A percentile compares a stretch with the other conserved stretches of the same genome.
Conservation (phyloP, 2,888 invertebrate species). For the Drosophila acutilabella region DNA sequence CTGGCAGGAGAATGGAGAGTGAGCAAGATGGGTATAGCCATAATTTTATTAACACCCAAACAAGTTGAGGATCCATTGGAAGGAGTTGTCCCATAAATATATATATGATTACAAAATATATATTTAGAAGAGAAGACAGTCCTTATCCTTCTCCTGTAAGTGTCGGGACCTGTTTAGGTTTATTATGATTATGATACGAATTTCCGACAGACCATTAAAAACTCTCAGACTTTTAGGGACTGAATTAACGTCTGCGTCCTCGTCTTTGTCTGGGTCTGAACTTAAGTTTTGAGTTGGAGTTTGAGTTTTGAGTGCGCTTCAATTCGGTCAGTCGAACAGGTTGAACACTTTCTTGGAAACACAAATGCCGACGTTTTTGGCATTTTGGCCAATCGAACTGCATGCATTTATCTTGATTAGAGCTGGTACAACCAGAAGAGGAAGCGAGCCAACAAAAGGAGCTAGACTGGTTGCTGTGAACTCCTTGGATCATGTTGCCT, state of each 20-base stretch:
- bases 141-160: constrained; percentile 7
- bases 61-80: constrained; percentile 46
- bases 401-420: constrained; percentile 75
- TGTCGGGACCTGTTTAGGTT: constrained; percentile 62
- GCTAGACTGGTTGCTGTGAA: constrained; percentile 37
- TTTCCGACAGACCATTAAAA: constrained; percentile 64
- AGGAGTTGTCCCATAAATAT: constrained; percentile 73
- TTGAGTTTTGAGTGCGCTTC: constrained; percentile 64
- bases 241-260: background rate
- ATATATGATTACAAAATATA: constrained; percentile 74
- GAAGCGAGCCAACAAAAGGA: constrained; percentile 25
- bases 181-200: constrained; percentile 75
- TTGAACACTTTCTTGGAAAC: constrained; percentile 50
- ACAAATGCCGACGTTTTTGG: constrained; percentile 11
- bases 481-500: constrained; percentile 44
- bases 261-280: background rate
- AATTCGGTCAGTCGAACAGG: constrained; percentile 78
- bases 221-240: constrained; percentile 4
- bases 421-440: constrained; percentile 40
- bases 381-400: constrained; percentile 57
- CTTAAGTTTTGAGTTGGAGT: background rate
- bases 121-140: constrained; percentile 60
- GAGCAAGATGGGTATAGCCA: constrained; percentile 47
- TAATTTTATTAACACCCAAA: constrained; percentile 76
- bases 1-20: constrained; percentile 16